phyloP scores from a whole-genome alignment of 2,888 invertebrate genomes.

The Perdita meconis region DNA sequence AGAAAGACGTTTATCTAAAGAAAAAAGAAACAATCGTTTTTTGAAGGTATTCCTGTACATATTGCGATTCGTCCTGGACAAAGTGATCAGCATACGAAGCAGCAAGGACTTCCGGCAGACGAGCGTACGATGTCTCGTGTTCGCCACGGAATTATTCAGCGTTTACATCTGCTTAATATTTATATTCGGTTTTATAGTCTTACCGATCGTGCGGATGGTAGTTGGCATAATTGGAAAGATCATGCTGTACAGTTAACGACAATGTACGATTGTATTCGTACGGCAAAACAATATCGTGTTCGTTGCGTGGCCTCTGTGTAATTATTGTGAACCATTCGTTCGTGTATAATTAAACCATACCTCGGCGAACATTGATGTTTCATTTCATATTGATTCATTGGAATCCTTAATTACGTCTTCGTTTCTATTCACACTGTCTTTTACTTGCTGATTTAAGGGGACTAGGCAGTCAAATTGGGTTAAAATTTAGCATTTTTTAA shows the following conservation, averaged over 20 bases:
- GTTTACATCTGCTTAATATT: conserved; percentile 77
- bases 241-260: conserved; percentile 69
- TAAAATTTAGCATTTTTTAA: no score
- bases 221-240: conserved; percentile 76
- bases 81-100: conserved; percentile 74
- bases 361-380: not conserved
- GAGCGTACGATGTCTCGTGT: conserved; percentile 72
- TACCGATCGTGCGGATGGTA: conserved; percentile 77
- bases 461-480: no score
- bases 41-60: conserved; percentile 76
- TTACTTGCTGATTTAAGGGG: no score
- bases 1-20: not conserved
- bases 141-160: conserved; percentile 75
- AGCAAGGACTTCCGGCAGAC: conserved; percentile 73
- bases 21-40: not conserved
- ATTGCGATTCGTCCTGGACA: conserved; percentile 78
- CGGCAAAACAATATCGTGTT: not conserved
- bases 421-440: no score
- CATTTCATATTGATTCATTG: no score
- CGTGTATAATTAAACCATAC: conserved; percentile 1
- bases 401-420: no score
- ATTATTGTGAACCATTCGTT: conserved; percentile 10
- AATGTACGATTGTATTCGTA: not conserved
- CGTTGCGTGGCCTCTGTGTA: not conserved
- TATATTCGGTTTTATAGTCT: conserved; percentile 78